Percentiles rank a stretch among this genome's conserved stretches.
These are phyloP conservation scores for Dione vanillae DNA, from an alignment of 2,888 invertebrate genomes.

Conservation along the genomic window DNA sequence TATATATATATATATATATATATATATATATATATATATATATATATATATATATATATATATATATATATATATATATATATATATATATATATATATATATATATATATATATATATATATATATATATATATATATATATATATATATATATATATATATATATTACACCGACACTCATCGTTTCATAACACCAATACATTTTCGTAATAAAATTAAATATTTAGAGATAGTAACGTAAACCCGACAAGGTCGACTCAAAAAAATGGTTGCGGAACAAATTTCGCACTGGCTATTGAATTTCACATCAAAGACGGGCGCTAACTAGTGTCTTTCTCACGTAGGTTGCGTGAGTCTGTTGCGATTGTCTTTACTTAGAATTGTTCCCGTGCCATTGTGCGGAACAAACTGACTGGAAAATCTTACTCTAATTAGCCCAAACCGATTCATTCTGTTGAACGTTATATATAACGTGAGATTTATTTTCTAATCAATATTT, in stretches of 20 bases:
- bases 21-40: too few relatives aligned
- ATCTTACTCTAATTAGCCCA: slow-evolving; percentile 68
- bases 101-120: too few relatives aligned
- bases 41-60: too few relatives aligned
- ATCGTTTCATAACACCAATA: not conserved
- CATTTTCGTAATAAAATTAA: slow-evolving; percentile 9
- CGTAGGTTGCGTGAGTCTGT: slow-evolving; percentile 50
- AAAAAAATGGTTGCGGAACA: slow-evolving; percentile 17
- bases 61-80: too few relatives aligned
- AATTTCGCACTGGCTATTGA: slow-evolving; percentile 28
- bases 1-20: too few relatives aligned
- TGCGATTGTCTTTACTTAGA: slow-evolving; percentile 63
- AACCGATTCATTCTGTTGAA: slow-evolving; percentile 55
- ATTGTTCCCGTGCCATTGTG: slow-evolving; percentile 70
- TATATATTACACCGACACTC: too few relatives aligned
- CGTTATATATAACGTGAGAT: slow-evolving; percentile 30
- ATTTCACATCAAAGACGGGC: slow-evolving; percentile 39
- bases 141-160: too few relatives aligned
- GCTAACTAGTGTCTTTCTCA: slow-evolving; percentile 51
- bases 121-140: too few relatives aligned
- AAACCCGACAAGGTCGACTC: slow-evolving; percentile 30
- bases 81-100: too few relatives aligned
- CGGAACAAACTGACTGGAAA: slow-evolving; percentile 64
- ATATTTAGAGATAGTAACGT: slow-evolving; percentile 14
- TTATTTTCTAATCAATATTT: slow-evolving; percentile 18